Evolutionary conservation across 2,797 vertebrate genomes (phyloP).

Genomic region (Petrocephalus schoutedeni): DNA sequence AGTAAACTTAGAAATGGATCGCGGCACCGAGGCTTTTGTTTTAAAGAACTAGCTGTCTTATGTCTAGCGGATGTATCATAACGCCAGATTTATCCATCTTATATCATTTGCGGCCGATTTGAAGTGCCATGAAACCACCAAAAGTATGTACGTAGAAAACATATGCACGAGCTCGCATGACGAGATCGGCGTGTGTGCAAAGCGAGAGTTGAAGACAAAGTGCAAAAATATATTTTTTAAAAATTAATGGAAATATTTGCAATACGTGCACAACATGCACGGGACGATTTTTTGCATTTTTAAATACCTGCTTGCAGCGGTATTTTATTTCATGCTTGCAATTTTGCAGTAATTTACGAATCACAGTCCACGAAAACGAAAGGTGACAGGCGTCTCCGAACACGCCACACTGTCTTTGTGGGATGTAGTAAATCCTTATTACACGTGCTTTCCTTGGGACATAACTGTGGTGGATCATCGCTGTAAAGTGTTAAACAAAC

Average conservation of each 20-base stretch:
- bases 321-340: conserved; percentile 1
- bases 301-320: neutral
- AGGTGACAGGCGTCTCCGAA: conserved; percentile 9
- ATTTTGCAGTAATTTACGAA: conserved; percentile 4
- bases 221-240: neutral
- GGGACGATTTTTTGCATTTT: neutral
- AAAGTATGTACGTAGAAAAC: conserved; percentile 14
- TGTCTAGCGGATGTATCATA: neutral
- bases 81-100: neutral
- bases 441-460: conserved; percentile 1
- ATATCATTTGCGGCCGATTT: neutral
- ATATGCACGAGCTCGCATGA: neutral
- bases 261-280: neutral
- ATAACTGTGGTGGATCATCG: conserved; percentile 25
- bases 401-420: conserved; percentile 11
- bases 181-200: neutral
- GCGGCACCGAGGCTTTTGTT: neutral
- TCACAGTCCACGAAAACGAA: conserved; percentile 12
- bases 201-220: neutral
- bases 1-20: conserved; percentile 9
- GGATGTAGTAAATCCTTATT: conserved; percentile 4
- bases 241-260: neutral
- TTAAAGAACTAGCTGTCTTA: neutral
- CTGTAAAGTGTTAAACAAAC: conserved; percentile 36
- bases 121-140: conserved; percentile 10